phyloP scores from a whole-genome alignment of 2,888 invertebrate species.

The Oscheius myriophilus region DNA sequence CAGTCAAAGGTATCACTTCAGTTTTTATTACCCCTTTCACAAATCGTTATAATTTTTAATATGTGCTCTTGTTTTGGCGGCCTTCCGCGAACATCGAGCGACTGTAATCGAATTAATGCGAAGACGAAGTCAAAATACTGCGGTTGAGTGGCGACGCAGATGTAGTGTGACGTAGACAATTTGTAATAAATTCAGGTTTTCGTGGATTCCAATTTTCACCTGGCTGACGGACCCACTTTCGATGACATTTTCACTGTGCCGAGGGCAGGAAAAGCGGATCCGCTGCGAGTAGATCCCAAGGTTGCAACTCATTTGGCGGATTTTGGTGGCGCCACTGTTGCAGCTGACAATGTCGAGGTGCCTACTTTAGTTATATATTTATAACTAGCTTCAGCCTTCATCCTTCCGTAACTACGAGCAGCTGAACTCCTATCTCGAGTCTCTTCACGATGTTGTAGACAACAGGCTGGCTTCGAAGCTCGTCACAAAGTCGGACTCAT shows the following conservation, averaged over 20 bases:
- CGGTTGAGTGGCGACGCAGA: neutral
- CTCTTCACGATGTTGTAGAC: constrained; percentile 67
- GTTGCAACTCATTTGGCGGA: constrained; percentile 25
- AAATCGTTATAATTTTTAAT: neutral
- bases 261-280: constrained; percentile 49
- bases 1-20: constrained; percentile 1
- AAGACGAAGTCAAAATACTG: constrained; percentile 13
- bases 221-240: constrained; percentile 57
- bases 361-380: neutral
- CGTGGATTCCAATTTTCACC: constrained; percentile 58
- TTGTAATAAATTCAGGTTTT: constrained; percentile 58
- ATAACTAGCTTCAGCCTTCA: constrained; percentile 26
- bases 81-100: neutral
- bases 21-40: neutral
- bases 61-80: neutral
- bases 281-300: constrained; percentile 31
- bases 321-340: constrained; percentile 34
- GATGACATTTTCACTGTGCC: constrained; percentile 65
- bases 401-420: constrained; percentile 49
- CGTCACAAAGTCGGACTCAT: constrained; percentile 71
- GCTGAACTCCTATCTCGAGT: constrained; percentile 61
- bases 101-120: constrained; percentile 18
- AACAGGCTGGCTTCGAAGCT: constrained; percentile 77
- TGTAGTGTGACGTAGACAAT: neutral
- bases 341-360: constrained; percentile 16